Evolutionary conservation across 2,888 invertebrate genomes (phyloP).

Genomic region (Eupithecia subumbrata): DNA sequence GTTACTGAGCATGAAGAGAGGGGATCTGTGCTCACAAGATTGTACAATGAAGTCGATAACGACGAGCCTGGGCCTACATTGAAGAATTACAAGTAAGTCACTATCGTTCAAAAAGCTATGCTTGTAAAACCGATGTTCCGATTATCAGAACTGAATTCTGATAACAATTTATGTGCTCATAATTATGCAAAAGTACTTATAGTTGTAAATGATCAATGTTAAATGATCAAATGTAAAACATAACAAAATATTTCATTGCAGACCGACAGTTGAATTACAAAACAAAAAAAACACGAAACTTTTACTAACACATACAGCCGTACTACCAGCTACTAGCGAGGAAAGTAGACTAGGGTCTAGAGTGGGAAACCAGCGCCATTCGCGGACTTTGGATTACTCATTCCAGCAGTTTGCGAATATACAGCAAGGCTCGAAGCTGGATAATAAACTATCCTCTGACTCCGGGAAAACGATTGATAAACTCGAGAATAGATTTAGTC

Average conservation of each 20-base stretch:
- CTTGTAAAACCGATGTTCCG: no score
- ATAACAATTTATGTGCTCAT: no score
- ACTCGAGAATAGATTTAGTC: neutral
- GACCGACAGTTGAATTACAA: neutral
- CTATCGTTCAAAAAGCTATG: no score
- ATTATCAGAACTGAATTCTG: no score
- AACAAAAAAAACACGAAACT: neutral
- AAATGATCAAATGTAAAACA: no score
- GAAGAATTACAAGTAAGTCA: constrained; percentile 64
- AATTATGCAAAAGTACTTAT: no score
- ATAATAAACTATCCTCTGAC: neutral
- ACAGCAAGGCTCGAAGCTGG: neutral
- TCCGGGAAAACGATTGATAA: neutral
- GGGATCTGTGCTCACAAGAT: neutral
- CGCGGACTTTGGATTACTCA: neutral
- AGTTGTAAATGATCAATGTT: no score
- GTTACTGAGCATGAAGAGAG: neutral
- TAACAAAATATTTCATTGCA: neutral
- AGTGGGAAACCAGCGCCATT: neutral
- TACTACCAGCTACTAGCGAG: neutral
- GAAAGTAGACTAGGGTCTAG: neutral
- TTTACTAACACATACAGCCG: neutral
- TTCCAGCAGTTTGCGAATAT: neutral
- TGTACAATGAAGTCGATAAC: constrained; percentile 19
- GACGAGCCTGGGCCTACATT: constrained; percentile 61